Conservation (phyloP, 2,888 invertebrate genomes). For the Pristionchus exspectatus region DNA sequence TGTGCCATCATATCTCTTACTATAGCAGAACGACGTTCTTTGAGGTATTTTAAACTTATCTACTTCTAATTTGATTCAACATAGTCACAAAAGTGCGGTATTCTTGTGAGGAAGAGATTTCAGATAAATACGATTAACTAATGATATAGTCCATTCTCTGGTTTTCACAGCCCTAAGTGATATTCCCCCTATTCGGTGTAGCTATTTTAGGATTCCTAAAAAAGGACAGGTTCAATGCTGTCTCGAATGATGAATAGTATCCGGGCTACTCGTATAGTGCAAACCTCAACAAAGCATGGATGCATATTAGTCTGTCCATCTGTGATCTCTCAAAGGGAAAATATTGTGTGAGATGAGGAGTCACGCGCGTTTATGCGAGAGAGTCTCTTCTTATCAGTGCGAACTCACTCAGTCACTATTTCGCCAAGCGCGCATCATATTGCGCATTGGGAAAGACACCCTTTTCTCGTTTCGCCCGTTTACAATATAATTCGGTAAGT, state of each 20-base stretch:
- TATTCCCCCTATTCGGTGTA: no score
- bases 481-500: not conserved
- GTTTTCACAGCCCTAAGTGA: not conserved
- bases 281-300: not conserved
- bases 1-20: not conserved
- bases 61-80: no score
- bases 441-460: not conserved
- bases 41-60: no score
- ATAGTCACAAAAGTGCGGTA: not conserved
- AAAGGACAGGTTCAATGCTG: no score
- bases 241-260: not conserved
- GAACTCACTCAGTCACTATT: constrained; percentile 5
- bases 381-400: not conserved
- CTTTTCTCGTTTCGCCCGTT: not conserved
- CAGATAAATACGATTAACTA: not conserved
- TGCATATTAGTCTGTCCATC: not conserved
- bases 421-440: not conserved
- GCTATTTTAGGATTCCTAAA: no score
- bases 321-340: not conserved
- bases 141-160: not conserved
- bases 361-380: not conserved
- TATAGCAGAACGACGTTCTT: not conserved
- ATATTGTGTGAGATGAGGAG: not conserved
- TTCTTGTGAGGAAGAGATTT: constrained; percentile 7
- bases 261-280: not conserved